Evolutionary conservation across 2,888 invertebrate species (phyloP).

Genomic region (Folsomia candida): DNA sequence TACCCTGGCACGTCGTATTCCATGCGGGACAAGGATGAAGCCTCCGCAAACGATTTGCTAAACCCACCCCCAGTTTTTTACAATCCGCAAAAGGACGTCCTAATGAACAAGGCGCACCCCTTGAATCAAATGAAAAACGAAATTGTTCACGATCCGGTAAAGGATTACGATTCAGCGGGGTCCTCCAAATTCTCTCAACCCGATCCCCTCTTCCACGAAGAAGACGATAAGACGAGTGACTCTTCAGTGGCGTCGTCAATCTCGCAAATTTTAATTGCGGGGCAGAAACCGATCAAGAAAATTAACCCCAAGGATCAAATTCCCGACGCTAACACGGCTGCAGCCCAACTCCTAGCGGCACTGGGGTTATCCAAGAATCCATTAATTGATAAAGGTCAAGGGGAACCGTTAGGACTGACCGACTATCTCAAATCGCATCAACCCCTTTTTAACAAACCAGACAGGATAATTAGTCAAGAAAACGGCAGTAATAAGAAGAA

Average conservation of each 20-base stretch:
- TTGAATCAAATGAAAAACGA: slow-evolving; percentile 20
- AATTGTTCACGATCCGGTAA: slow-evolving; percentile 17
- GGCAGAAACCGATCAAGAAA: slow-evolving; percentile 8
- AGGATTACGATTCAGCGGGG: slow-evolving; percentile 13
- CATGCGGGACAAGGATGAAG: not conserved
- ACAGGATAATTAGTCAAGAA: not conserved
- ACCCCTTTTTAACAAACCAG: slow-evolving; percentile 1
- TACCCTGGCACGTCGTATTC: not conserved
- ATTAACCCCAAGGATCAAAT: slow-evolving; percentile 14
- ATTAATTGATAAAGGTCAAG: slow-evolving; percentile 16
- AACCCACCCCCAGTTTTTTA: slow-evolving; percentile 1
- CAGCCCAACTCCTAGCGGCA: slow-evolving; percentile 36
- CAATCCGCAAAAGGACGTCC: slow-evolving; percentile 15
- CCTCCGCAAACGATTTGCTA: not conserved
- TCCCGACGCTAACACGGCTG: slow-evolving; percentile 1
- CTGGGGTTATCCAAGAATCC: slow-evolving; percentile 40
- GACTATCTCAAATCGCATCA: slow-evolving; percentile 24
- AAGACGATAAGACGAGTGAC: slow-evolving; percentile 26
- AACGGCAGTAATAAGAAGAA: not conserved
- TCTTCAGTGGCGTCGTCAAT: not conserved
- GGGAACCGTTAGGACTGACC: slow-evolving; percentile 33
- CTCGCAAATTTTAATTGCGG: slow-evolving; percentile 11
- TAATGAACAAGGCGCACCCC: slow-evolving; percentile 22
- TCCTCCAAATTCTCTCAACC: slow-evolving; percentile 70
- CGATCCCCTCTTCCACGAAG: slow-evolving; percentile 68